Evolutionary conservation across 2,113 vertebrate genomes (phyloP), one percentile per base, ranked within the genome.

Genomic region (Pampusana beccarii): DNA sequence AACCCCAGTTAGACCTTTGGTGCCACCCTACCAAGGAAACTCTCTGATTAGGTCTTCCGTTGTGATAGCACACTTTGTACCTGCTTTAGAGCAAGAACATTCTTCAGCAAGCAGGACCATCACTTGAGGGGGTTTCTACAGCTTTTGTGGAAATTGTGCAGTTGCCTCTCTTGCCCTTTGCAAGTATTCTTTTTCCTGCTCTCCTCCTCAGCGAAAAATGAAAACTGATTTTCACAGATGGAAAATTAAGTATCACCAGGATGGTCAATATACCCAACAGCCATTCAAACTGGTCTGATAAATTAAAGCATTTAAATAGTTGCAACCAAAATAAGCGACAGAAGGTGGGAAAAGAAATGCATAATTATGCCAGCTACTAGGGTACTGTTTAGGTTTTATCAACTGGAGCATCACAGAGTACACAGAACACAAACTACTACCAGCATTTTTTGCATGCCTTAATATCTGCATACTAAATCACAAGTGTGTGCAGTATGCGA

Each of bases 241-340:
- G 95, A 96, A 83, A 95, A 95, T 79, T 94, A 95, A 97, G 75
- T 60, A 93, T 86, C 92, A 91, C 85, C 65, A 97, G 73, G 54
- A 96, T 92, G 92, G 87, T 96, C 94, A 95, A 90, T 92, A 86
- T 86, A 96, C 66, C 82, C 94, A 97, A 93, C 80, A 85, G 87
- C 88, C 95, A 97, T 93, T 94, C 93, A 96, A 97, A 97, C 44
- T 91, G 90, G 93, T 85, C 80, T 51, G 70, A 92, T 95, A 95
- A 97, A 85, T 48, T 74, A 65, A 92, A 93, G 69, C 81, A 93
- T 92, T 97, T 97, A 97, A 97, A 96, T 89, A 94, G 94, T 93
- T 95, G 85, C 88, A 85, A 94, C 61, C 58, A 88, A 95, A 88
- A 88, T 73, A 97, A 92, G 95, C 40, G 64, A 95, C 77, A 97